phyloP scores from a whole-genome alignment of 2,888 invertebrate genomes.

The Ochlodes sylvanus region DNA sequence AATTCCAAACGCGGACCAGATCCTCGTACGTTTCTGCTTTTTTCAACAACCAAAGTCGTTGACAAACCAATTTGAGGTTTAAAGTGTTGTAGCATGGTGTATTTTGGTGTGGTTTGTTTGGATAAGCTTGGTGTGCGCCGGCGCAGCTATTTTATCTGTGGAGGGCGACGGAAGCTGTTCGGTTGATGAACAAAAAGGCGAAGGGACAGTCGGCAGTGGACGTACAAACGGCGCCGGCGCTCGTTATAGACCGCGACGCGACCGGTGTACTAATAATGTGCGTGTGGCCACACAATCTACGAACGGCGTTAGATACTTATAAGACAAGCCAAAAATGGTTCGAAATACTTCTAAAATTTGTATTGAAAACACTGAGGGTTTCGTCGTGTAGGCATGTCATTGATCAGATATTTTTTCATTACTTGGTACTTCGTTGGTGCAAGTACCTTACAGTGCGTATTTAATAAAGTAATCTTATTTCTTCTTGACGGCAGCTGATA shows the following conservation, averaged over 20 bases:
- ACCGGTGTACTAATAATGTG: slow-evolving; percentile 45
- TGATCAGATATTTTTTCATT: no score
- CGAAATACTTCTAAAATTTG: no score
- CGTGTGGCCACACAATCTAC: slow-evolving; percentile 32
- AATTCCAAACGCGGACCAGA: not conserved
- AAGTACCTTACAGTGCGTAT: no score
- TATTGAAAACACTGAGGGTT: no score
- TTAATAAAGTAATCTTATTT: no score
- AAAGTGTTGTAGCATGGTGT: not conserved
- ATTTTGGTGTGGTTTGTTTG: not conserved
- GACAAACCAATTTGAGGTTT: not conserved
- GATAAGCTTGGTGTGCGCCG: not conserved
- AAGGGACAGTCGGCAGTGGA: slow-evolving; percentile 32
- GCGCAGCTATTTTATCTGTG: slow-evolving; percentile 30
- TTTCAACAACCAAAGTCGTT: not conserved
- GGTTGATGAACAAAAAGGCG: slow-evolving; percentile 45
- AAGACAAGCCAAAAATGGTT: no score
- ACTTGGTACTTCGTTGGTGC: no score
- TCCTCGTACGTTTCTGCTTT: no score
- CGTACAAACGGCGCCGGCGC: slow-evolving; percentile 52
- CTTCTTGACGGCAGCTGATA: no score
- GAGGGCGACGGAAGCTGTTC: slow-evolving; percentile 47
- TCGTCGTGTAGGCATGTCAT: no score
- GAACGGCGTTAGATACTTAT: not conserved
- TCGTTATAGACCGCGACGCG: slow-evolving; percentile 52